These are phyloP conservation scores for Buathra laborator DNA, from an alignment of 2,888 invertebrate species.

Conservation along the genomic window DNA sequence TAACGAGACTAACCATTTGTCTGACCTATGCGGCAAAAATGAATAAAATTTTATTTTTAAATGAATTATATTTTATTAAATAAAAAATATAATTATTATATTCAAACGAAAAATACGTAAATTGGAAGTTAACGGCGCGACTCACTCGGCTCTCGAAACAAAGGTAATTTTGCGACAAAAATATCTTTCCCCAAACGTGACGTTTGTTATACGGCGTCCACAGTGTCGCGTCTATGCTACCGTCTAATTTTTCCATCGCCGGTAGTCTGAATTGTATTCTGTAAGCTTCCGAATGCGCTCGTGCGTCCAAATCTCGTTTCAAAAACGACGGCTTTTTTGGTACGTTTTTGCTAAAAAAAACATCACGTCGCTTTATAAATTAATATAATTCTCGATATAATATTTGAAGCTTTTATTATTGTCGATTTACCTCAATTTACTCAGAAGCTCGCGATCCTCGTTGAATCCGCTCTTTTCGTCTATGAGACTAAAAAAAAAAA, in stretches of 20 bases:
- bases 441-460: conserved; percentile 94
- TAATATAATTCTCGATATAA: neutral
- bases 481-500: conserved; percentile 89
- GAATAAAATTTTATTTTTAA: conserved; percentile 23
- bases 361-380: neutral
- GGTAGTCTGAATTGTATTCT: conserved; percentile 94
- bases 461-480: conserved; percentile 96
- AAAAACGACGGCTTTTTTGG: conserved; percentile 96
- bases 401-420: neutral
- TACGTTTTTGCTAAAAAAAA: conserved; percentile 90
- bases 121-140: conserved; percentile 58
- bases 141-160: conserved; percentile 98
- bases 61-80: neutral
- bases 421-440: conserved; percentile 89
- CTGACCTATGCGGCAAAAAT: conserved; percentile 87
- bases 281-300: conserved; percentile 97
- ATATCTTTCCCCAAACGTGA: conserved; percentile 95
- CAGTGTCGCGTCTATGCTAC: conserved; percentile 95
- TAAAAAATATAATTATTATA: conserved; percentile 1
- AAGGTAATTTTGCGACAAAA: conserved; percentile 96
- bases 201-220: conserved; percentile 98
- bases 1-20: conserved; percentile 93
- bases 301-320: conserved; percentile 97
- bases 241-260: conserved; percentile 96
- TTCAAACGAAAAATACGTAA: neutral